A percentile compares a stretch with the other conserved stretches of the same genome.
phyloP scores from a whole-genome alignment of 23 tunicate species.

The Styela plicata region DNA sequence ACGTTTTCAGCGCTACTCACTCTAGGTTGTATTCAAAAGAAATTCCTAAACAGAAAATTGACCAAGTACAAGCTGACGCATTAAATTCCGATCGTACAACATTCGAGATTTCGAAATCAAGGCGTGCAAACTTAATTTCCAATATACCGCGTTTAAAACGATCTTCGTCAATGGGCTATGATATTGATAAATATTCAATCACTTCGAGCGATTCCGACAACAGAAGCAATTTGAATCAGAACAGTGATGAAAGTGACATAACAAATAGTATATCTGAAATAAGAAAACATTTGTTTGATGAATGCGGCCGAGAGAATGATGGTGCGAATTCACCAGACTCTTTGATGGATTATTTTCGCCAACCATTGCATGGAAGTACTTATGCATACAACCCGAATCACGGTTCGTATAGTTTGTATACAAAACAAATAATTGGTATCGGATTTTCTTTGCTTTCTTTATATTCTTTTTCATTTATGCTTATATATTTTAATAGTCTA shows the following conservation, averaged over 20 bases:
- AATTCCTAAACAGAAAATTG: neutral
- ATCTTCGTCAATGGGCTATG: neutral
- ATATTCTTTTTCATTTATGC: too few species aligned
- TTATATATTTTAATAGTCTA: too few species aligned
- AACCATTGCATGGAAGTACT: neutral
- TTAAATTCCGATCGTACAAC: too few species aligned
- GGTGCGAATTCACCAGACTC: neutral
- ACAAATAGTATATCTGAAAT: neutral
- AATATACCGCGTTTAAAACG: neutral
- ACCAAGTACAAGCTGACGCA: too few species aligned
- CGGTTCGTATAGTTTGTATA: neutral
- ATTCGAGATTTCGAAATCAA: too few species aligned
- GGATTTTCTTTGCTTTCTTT: too few species aligned
- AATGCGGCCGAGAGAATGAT: neutral
- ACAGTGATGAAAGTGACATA: too few species aligned
- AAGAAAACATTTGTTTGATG: neutral
- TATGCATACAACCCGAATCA: neutral
- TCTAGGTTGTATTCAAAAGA: neutral
- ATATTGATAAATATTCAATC: neutral
- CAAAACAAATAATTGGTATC: too few species aligned
- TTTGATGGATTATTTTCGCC: neutral
- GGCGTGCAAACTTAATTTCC: too few species aligned
- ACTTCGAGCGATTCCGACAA: too few species aligned
- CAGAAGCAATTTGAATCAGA: too few species aligned
- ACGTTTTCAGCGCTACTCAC: neutral